These are phyloP conservation scores for Tetheella fluctuosa DNA, from an alignment of 2,888 invertebrate genomes.

Conservation along the genomic window DNA sequence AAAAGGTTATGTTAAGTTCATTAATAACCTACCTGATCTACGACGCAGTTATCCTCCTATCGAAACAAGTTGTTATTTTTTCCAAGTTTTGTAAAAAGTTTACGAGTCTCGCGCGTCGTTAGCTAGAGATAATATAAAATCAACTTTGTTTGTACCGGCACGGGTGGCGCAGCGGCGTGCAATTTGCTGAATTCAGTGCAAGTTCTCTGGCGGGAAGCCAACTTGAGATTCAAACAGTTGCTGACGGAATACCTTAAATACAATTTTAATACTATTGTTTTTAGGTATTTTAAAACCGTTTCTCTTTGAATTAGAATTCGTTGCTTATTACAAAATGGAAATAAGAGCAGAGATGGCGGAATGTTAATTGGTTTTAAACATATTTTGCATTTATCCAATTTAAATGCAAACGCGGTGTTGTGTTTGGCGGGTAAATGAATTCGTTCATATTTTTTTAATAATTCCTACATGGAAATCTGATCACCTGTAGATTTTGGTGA, in stretches of 20 bases:
- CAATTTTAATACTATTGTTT: not conserved
- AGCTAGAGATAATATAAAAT: slow-evolving; percentile 28
- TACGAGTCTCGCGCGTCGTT: slow-evolving; percentile 20
- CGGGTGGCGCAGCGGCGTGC: slow-evolving; percentile 20
- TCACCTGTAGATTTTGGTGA: slow-evolving; percentile 44
- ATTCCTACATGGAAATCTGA: slow-evolving; percentile 7
- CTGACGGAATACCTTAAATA: not conserved
- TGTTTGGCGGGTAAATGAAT: not conserved
- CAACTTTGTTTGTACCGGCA: slow-evolving; percentile 23
- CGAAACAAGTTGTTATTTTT: not conserved
- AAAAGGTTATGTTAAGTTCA: not conserved
- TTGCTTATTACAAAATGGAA: not conserved
- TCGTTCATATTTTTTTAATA: not conserved
- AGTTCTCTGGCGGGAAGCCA: slow-evolving; percentile 27
- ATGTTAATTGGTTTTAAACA: not conserved
- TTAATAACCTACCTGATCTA: not conserved
- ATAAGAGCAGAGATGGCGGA: not conserved
- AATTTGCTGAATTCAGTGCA: slow-evolving; percentile 21
- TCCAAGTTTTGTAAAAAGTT: slow-evolving; percentile 16
- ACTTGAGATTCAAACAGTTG: slow-evolving; percentile 21
- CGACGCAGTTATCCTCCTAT: not conserved
- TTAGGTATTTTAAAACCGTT: not conserved
- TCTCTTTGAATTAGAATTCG: slow-evolving; percentile 1
- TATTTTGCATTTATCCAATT: slow-evolving; percentile 9
- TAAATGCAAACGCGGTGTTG: slow-evolving; percentile 6